Evolutionary conservation across 2,113 vertebrate genomes (phyloP).

Genomic region (Bettongia penicillata): DNA sequence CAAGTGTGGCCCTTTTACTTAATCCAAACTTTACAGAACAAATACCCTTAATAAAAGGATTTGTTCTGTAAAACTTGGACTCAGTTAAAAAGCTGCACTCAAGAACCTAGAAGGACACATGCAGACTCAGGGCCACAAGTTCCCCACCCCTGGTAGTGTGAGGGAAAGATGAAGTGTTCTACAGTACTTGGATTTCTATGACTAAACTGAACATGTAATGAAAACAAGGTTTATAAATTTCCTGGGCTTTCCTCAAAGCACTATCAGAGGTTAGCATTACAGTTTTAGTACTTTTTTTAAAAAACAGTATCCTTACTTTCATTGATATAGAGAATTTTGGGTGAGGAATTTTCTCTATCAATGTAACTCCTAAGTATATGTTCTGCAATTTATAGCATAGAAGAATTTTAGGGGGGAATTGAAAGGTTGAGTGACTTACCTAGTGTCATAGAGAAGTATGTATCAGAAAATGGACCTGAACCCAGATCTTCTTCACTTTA

Average conservation of each 20-base stretch:
- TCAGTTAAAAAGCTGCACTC: too few species aligned
- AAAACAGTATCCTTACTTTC: neutral
- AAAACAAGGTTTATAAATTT: slow-evolving; percentile 59
- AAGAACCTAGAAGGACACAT: too few species aligned
- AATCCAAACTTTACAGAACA: too few species aligned
- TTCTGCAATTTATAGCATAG: neutral
- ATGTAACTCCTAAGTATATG: neutral
- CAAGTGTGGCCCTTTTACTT: too few species aligned
- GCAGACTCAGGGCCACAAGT: too few species aligned
- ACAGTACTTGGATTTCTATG: neutral
- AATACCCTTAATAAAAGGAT: too few species aligned
- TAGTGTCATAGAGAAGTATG: neutral
- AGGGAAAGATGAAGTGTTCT: neutral
- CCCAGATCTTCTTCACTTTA: neutral
- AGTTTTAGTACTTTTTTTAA: slow-evolving; percentile 49
- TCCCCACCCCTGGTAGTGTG: neutral
- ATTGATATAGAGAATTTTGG: neutral
- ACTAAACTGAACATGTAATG: slow-evolving; percentile 4
- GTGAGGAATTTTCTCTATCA: neutral
- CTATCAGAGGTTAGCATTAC: neutral
- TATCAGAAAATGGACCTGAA: neutral
- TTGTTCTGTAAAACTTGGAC: too few species aligned
- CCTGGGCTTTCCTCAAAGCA: slow-evolving; percentile 11
- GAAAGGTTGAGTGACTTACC: neutral
- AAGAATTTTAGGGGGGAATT: neutral